Evolutionary conservation across 2,888 invertebrate genomes (phyloP).

Genomic region (Mactromeris polynyma): DNA sequence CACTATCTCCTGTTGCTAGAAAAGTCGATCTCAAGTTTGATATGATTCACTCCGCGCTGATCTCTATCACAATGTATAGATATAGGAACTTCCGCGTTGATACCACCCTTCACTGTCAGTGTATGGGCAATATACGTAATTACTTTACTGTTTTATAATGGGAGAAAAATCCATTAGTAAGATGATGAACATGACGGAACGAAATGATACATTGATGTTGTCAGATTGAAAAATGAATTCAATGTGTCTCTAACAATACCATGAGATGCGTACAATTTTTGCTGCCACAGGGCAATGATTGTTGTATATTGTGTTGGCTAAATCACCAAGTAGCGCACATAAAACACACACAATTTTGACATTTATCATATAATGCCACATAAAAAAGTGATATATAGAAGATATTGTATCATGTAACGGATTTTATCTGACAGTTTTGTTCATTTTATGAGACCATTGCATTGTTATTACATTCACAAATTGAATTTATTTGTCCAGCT

Average conservation of each 20-base stretch:
- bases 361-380: not conserved
- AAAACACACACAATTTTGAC: not conserved
- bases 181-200: not conserved
- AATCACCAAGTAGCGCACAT: not conserved
- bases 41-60: too few relatives aligned
- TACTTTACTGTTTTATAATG: not conserved
- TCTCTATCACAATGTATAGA: too few relatives aligned
- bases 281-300: not conserved
- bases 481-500: too few relatives aligned
- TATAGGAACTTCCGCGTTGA: not conserved
- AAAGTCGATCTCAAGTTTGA: too few relatives aligned
- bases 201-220: not conserved
- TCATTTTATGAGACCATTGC: not conserved
- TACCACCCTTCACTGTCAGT: not conserved
- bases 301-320: not conserved
- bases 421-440: not conserved
- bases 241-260: not conserved
- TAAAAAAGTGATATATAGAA: too few relatives aligned
- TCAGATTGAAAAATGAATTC: not conserved
- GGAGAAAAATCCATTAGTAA: not conserved
- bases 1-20: too few relatives aligned
- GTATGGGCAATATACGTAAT: slow-evolving; percentile 1
- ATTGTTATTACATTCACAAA: too few relatives aligned
- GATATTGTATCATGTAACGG: not conserved
- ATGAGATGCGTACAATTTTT: not conserved